Evolutionary conservation across 2,797 vertebrate species (phyloP).

Genomic region (Monodelphis domestica): DNA sequence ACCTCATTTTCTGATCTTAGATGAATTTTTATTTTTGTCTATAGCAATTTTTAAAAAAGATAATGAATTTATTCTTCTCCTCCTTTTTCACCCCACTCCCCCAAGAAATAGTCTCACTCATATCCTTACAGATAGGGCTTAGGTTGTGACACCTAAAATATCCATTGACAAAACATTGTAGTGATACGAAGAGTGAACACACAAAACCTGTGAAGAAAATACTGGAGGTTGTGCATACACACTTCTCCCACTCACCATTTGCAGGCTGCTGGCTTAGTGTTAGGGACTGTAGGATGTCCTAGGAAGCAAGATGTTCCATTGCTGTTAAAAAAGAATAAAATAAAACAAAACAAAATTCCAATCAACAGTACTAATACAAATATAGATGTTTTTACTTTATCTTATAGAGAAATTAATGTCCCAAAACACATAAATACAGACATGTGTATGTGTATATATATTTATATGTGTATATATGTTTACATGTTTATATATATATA

Average conservation of each 20-base stretch:
- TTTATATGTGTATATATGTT: too few relatives aligned
- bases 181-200: constrained; percentile 58
- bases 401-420: constrained; percentile 21
- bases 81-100: not conserved
- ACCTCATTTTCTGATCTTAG: constrained; percentile 73
- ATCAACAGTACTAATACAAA: not conserved
- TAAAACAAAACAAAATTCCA: not conserved
- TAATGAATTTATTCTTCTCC: constrained; percentile 32
- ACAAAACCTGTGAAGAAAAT: constrained; percentile 75
- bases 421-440: too few relatives aligned
- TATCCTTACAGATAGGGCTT: not conserved
- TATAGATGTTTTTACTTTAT: not conserved
- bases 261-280: constrained; percentile 56
- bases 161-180: constrained; percentile 58
- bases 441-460: too few relatives aligned
- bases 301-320: constrained; percentile 29
- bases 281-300: constrained; percentile 55
- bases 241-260: constrained; percentile 73
- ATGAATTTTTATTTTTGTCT: constrained; percentile 69
- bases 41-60: constrained; percentile 62
- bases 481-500: too few relatives aligned
- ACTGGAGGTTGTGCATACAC: constrained; percentile 61
- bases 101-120: not conserved
- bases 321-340: not conserved
- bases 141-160: constrained; percentile 65